These are phyloP conservation scores for Pollenia griseotomentosa DNA, from an alignment of 2,888 invertebrate genomes.

Conservation along the genomic window DNA sequence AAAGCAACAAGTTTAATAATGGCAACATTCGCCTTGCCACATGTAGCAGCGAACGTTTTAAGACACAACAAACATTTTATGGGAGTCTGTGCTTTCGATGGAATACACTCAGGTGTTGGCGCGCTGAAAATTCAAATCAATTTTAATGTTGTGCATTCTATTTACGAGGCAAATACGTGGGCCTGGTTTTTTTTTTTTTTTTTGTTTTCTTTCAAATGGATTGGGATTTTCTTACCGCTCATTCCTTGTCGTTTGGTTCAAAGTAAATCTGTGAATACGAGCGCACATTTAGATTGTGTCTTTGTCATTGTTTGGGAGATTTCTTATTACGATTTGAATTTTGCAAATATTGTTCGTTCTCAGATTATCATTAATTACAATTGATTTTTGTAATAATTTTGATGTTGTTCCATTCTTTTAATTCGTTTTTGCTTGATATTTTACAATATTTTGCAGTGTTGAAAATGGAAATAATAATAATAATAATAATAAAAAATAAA, in stretches of 20 bases:
- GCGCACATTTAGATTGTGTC: constrained; percentile 49
- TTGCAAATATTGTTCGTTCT: constrained; percentile 42
- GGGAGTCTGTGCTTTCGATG: constrained; percentile 46
- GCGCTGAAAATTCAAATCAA: constrained; percentile 65
- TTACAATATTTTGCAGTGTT: constrained; percentile 23
- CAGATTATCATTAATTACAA: constrained; percentile 72
- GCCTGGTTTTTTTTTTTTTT: constrained; percentile 30
- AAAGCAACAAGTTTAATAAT: constrained; percentile 63
- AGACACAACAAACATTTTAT: constrained; percentile 32
- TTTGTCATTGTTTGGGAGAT: constrained; percentile 48
- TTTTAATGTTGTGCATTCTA: constrained; percentile 46
- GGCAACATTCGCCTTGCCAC: constrained; percentile 49
- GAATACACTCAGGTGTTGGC: constrained; percentile 69
- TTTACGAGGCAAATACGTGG: constrained; percentile 55
- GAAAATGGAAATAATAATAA: constrained; percentile 34
- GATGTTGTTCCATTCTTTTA: constrained; percentile 56
- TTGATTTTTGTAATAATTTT: constrained; percentile 65
- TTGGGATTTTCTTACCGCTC: constrained; percentile 23
- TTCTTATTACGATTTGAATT: constrained; percentile 16
- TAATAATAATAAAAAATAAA: constrained; percentile 14
- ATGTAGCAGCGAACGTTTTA: constrained; percentile 5
- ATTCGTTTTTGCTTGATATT: not conserved
- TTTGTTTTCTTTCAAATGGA: constrained; percentile 16
- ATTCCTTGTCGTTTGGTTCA: constrained; percentile 6
- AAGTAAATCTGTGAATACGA: not conserved